Percentiles rank a stretch among this genome's conserved stretches.
phyloP scores from a whole-genome alignment of 2,797 vertebrate species.

The Pogonophryne albipinna region DNA sequence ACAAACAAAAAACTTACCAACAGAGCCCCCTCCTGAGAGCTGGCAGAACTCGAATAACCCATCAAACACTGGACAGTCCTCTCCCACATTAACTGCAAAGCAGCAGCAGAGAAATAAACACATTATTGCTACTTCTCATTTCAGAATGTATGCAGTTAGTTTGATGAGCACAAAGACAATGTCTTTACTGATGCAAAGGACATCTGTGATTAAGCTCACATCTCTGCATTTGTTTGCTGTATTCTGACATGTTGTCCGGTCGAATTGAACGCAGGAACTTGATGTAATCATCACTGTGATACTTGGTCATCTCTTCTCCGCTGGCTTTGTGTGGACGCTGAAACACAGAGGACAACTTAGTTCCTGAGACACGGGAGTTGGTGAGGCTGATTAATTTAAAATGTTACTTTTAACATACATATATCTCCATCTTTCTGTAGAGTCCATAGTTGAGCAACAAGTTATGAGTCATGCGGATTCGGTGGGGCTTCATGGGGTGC shows the following conservation, averaged over 20 bases:
- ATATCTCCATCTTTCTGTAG: constrained; percentile 99
- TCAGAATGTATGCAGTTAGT: neutral
- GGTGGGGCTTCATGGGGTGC: constrained; percentile 96
- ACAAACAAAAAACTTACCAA: constrained; percentile 86
- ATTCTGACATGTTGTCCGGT: constrained; percentile 99
- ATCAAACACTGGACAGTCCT: constrained; percentile 98
- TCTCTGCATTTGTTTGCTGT: constrained; percentile 99
- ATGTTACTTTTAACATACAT: constrained; percentile 83
- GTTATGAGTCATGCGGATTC: constrained; percentile 98
- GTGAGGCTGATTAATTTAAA: neutral
- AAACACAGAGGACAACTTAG: constrained; percentile 29
- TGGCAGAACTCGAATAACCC: constrained; percentile 99
- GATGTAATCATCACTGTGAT: constrained; percentile 99
- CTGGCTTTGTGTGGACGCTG: constrained; percentile 98
- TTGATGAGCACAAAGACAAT: neutral
- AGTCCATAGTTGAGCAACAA: constrained; percentile 97
- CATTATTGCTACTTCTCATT: rapidly evolving
- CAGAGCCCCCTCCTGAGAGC: constrained; percentile 95
- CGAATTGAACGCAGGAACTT: constrained; percentile 97
- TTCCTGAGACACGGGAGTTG: neutral
- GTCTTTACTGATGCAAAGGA: neutral
- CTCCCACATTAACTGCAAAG: constrained; percentile 95
- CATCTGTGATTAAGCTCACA: constrained; percentile 85
- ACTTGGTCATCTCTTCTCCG: constrained; percentile 99
- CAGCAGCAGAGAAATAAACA: neutral